Percentiles rank a stretch among this genome's conserved stretches.
Conservation (phyloP, 2,113 vertebrate genomes). For the Mystacornis crossleyi region DNA sequence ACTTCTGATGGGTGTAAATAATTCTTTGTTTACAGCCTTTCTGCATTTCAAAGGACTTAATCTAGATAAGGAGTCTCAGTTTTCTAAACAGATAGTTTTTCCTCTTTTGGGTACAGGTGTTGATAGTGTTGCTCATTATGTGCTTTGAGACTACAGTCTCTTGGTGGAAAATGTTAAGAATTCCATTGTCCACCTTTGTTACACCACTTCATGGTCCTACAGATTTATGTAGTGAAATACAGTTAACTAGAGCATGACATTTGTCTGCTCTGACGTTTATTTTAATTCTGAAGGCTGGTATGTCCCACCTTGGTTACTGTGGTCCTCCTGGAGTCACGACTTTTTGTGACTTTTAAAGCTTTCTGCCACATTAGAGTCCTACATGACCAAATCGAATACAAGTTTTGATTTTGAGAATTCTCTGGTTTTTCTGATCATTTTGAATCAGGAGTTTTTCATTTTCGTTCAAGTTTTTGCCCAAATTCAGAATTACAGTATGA, state of each 20-base stretch:
- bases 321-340: background rate
- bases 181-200: background rate
- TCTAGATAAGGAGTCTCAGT: background rate
- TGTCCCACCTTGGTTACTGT: background rate
- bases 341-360: background rate
- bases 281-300: background rate
- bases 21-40: conserved; percentile 10
- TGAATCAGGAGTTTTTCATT: background rate
- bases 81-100: background rate
- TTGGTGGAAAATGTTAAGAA: background rate
- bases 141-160: background rate
- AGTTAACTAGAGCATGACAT: background rate
- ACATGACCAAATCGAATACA: background rate
- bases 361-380: background rate
- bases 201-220: background rate
- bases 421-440: background rate
- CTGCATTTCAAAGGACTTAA: conserved; percentile 7
- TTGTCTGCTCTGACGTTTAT: background rate
- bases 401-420: background rate
- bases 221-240: background rate
- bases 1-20: conserved; percentile 29
- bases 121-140: background rate
- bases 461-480: background rate
- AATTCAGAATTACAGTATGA: background rate
- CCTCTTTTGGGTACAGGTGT: background rate